Conservation (phyloP, 2,113 vertebrate species). For the Mormoops blainvillei region DNA sequence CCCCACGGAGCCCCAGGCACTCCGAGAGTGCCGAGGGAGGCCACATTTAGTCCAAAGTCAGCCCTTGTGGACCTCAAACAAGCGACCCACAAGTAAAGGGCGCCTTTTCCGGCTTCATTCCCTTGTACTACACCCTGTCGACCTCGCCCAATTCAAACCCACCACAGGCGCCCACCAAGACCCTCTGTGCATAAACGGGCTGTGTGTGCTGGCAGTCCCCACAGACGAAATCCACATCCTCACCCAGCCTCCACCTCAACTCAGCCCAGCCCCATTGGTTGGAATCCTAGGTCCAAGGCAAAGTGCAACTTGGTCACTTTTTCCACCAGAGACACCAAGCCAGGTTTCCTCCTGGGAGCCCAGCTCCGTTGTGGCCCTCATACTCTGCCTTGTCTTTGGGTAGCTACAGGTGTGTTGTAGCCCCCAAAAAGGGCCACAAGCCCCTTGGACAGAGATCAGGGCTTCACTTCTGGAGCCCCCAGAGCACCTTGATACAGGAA, state of each 20-base stretch:
- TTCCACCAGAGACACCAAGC: background rate
- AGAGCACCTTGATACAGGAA: background rate
- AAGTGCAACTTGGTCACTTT: background rate
- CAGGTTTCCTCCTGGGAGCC: background rate
- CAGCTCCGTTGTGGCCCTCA: too few species aligned
- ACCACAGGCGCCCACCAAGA: background rate
- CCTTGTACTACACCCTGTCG: background rate
- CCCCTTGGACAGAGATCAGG: background rate
- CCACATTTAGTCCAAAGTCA: background rate
- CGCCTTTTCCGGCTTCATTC: background rate
- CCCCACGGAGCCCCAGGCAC: background rate
- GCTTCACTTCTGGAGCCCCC: background rate
- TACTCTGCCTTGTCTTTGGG: background rate
- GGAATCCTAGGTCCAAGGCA: background rate
- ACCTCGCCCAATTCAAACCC: background rate
- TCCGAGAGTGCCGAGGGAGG: background rate
- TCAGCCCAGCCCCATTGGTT: background rate
- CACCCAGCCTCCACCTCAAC: background rate
- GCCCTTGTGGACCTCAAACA: background rate
- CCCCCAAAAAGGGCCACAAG: background rate
- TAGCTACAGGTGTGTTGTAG: rapidly evolving
- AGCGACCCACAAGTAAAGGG: rapidly evolving
- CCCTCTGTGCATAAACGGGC: background rate
- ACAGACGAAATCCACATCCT: background rate
- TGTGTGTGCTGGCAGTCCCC: background rate